Base-by-base conservation (phyloP, 1,140 invertebrate species). In the Melitaea cinxia region DNA sequence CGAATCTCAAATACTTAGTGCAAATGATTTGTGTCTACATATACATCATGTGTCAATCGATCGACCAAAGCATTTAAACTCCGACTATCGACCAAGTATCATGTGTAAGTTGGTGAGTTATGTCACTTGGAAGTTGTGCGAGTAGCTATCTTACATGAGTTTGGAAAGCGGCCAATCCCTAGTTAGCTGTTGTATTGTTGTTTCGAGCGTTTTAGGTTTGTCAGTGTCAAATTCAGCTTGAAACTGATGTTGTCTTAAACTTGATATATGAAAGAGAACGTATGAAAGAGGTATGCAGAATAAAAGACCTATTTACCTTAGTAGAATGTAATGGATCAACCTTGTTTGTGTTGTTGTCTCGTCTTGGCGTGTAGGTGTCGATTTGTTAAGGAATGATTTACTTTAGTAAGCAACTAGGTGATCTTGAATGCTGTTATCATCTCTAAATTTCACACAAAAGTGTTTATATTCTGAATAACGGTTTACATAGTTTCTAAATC, bases 111-210 rank as follows among this genome's bases (percentile, higher is more conserved):
- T 62, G 35, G 30, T 9, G 59, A 62, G 45, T 57, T 57, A 56
- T 52, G 62, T 65, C 62, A 65, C 47, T 65, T 57, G 53, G 47
- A 50, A 65, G 28, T 65, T 65, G 54, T 65, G 15, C 35, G 53
- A 52, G 45, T 47, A 50, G 42, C 26, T 45, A 60, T 37, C 45
- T 42, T 57, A 57, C 62, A 65, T 52, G 62, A 65, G 62, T 30
- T 58, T 65, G 62, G 62, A 65, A 57, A 50, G 39, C 62, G 54
- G 62, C 62, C 62, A 65, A 65, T 65, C 54, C 55, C 42, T 57
- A 49, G 15, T 54, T 15, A 28, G 15, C 57, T 60, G 19, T 35
- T 50, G 50, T 62, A 47, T 37, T 54, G 24, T 55, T 30, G 37
- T 54, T 30, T 42, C 37, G 17, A 37, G 39, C 30, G 52, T 28